Conservation (phyloP, 2,113 vertebrate genomes). For the Chionomys nivalis region DNA sequence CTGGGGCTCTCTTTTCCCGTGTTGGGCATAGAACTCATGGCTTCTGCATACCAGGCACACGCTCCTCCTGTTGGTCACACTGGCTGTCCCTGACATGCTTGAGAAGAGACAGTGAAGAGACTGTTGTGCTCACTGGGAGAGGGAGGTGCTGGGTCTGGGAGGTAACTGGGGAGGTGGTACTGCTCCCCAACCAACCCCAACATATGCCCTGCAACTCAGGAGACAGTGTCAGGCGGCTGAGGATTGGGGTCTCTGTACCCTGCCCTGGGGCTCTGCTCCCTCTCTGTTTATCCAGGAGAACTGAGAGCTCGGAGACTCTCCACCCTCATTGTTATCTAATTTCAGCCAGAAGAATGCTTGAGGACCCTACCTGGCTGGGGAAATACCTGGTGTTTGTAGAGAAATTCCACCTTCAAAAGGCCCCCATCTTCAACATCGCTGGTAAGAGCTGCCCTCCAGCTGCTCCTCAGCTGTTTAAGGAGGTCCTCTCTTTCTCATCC, state of each 20-base stretch:
- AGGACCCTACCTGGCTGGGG: neutral
- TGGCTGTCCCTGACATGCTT: too few species aligned
- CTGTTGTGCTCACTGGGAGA: too few species aligned
- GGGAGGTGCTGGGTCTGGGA: neutral
- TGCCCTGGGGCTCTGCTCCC: neutral
- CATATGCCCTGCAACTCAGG: neutral
- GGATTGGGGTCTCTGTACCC: neutral
- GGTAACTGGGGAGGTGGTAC: neutral
- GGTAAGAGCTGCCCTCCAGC: neutral
- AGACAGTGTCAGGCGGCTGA: neutral
- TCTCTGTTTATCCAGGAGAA: neutral
- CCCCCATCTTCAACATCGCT: rapidly evolving
- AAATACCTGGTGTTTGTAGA: neutral
- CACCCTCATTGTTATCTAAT: neutral
- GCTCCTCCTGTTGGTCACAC: neutral
- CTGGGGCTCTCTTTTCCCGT: neutral
- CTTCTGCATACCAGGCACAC: neutral
- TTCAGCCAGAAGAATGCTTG: neutral
- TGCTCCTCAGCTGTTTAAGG: rapidly evolving
- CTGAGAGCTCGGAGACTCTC: rapidly evolving
- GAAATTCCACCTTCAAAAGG: neutral
- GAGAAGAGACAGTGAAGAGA: rapidly evolving
- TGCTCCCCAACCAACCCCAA: rapidly evolving
- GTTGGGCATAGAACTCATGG: neutral
- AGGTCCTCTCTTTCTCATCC: neutral